Percentiles rank a stretch among this genome's conserved stretches.
These are phyloP conservation scores for Myotis daubentonii DNA, from an alignment of 2,797 vertebrate genomes.

Conservation along the genomic window DNA sequence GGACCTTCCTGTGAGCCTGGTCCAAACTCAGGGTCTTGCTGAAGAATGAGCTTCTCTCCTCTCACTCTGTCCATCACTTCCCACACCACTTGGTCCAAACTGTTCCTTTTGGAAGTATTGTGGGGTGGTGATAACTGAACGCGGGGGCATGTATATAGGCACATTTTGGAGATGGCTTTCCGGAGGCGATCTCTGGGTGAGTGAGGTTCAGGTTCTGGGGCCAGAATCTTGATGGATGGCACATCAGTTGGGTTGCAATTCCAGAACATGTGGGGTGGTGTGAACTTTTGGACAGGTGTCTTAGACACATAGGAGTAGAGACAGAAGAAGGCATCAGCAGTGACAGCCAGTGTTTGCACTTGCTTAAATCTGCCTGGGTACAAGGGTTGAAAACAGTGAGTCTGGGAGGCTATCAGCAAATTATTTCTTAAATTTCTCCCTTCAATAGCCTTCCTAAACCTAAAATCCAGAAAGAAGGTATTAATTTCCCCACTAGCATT, in stretches of 20 bases:
- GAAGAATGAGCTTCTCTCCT: conserved; percentile 68
- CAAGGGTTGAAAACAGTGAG: neutral
- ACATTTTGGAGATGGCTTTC: conserved; percentile 93
- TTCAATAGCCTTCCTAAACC: neutral
- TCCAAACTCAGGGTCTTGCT: neutral
- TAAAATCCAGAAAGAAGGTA: neutral
- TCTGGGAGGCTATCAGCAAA: neutral
- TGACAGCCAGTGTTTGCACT: conserved; percentile 91
- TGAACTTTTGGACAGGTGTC: conserved; percentile 91
- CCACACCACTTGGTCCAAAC: conserved; percentile 85
- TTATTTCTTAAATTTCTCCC: neutral
- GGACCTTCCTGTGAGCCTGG: neutral
- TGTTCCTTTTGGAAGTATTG: conserved; percentile 55
- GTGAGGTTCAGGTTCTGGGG: conserved; percentile 57
- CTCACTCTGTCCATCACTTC: conserved; percentile 80
- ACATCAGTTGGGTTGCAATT: conserved; percentile 84
- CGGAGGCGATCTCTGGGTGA: conserved; percentile 90
- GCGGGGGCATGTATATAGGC: conserved; percentile 89
- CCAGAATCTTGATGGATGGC: conserved; percentile 79
- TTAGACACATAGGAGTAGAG: conserved; percentile 94
- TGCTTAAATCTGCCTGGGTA: conserved; percentile 94
- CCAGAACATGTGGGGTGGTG: conserved; percentile 84
- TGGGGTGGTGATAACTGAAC: conserved; percentile 71
- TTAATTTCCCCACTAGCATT: neutral
- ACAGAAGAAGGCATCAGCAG: conserved; percentile 93